Evolutionary conservation across 2,113 vertebrate genomes (phyloP).

Genomic region (Nicator chloris): DNA sequence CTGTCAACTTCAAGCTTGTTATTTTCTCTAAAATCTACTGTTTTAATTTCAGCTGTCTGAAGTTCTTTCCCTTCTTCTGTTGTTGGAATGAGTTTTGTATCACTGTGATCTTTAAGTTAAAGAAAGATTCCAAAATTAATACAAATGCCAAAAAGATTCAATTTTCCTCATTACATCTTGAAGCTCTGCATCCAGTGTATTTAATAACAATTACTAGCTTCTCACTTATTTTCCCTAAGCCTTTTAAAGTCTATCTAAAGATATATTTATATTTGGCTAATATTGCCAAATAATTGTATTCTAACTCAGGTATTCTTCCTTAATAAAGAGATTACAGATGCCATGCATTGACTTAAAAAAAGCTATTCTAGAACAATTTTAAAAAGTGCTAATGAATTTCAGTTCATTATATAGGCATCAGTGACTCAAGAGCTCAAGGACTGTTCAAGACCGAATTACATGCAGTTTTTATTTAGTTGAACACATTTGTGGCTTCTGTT

Average conservation of each 20-base stretch:
- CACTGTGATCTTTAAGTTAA: conserved; percentile 50
- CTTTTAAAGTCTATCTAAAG: not conserved
- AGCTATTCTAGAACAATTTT: not conserved
- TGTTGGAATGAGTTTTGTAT: conserved; percentile 28
- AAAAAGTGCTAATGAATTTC: not conserved
- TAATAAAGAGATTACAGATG: not conserved
- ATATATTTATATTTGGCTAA: not conserved
- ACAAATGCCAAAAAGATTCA: not conserved
- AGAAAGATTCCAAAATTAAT: conserved; percentile 33
- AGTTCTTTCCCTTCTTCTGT: conserved; percentile 66
- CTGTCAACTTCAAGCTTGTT: conserved; percentile 45
- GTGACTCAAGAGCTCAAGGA: not conserved
- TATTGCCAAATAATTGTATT: not conserved
- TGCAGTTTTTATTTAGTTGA: not conserved
- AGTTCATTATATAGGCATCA: not conserved
- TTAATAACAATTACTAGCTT: not conserved
- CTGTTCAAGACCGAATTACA: not conserved
- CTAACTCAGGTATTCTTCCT: not conserved
- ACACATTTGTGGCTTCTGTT: not conserved
- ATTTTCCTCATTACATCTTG: not conserved
- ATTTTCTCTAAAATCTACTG: conserved; percentile 39
- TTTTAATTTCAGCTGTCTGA: conserved; percentile 41
- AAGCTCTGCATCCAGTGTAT: not conserved
- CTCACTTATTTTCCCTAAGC: not conserved
- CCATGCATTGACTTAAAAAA: not conserved